These are phyloP conservation scores for Varecia variegata DNA, from an alignment of 2,797 vertebrate genomes.

Conservation along the genomic window DNA sequence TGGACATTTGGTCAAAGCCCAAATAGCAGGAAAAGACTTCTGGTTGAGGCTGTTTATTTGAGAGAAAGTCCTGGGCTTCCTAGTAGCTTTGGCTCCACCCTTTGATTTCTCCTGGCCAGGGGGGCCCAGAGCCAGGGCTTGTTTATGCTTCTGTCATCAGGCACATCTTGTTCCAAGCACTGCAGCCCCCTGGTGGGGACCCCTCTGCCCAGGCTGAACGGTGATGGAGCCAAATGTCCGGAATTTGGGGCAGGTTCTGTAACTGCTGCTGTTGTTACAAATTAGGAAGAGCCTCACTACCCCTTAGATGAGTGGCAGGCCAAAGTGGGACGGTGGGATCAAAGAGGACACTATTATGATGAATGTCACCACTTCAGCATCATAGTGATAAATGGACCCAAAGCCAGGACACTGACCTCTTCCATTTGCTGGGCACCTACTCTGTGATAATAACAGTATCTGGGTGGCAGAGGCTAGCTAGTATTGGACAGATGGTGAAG, in stretches of 20 bases:
- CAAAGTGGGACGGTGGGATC: not conserved
- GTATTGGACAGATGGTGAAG: not conserved
- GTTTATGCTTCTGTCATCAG: not conserved
- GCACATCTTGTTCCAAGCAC: not conserved
- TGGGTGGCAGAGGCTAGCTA: not conserved
- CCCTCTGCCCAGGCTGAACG: too few relatives aligned
- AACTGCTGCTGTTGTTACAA: not conserved
- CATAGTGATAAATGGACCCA: not conserved
- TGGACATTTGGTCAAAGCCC: not conserved
- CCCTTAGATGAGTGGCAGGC: not conserved
- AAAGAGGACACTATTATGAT: not conserved
- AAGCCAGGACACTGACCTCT: not conserved
- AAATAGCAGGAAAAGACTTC: not conserved
- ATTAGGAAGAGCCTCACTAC: not conserved
- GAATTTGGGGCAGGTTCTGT: not conserved
- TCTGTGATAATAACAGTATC: not conserved
- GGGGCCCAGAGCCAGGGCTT: not conserved
- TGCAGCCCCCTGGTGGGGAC: accelerated
- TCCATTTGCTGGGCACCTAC: not conserved
- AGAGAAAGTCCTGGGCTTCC: not conserved
- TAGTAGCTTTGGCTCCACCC: too few relatives aligned
- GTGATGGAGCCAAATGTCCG: not conserved
- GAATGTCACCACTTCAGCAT: not conserved
- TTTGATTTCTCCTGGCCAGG: not conserved
- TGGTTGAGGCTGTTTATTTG: not conserved